These are phyloP conservation scores for Lordiphosa fenestrarum DNA, from an alignment of 2,888 invertebrate species.

Conservation along the genomic window DNA sequence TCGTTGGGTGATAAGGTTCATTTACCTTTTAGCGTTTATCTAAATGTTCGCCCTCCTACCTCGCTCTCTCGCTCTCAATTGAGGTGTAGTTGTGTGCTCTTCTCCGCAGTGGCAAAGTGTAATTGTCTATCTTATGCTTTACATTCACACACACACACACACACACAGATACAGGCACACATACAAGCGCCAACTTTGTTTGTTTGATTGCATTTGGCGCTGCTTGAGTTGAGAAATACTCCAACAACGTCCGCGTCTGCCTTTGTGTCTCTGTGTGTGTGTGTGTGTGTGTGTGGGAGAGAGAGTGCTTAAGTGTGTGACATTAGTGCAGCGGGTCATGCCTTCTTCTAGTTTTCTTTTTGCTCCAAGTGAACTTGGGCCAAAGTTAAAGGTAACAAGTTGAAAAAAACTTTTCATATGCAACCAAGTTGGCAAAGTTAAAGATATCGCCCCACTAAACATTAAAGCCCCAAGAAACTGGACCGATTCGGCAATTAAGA, in stretches of 20 bases:
- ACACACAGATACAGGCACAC: slow-evolving; percentile 1
- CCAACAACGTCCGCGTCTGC: slow-evolving; percentile 12
- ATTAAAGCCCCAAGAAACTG: too few species aligned
- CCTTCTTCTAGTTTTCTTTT: slow-evolving; percentile 13
- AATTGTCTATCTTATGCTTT: slow-evolving; percentile 68
- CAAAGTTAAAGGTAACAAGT: slow-evolving; percentile 8
- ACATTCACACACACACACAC: slow-evolving; percentile 29
- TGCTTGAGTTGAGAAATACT: slow-evolving; percentile 53
- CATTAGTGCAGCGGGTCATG: slow-evolving; percentile 61
- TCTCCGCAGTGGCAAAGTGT: slow-evolving; percentile 58
- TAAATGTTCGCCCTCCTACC: slow-evolving; percentile 45
- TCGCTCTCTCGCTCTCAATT: not conserved
- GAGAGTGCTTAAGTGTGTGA: slow-evolving; percentile 32
- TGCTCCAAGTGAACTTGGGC: slow-evolving; percentile 50
- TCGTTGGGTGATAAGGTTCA: slow-evolving; percentile 65
- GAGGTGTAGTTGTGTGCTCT: slow-evolving; percentile 26
- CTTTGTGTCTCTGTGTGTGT: slow-evolving; percentile 10
- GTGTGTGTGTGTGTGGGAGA: slow-evolving; percentile 7
- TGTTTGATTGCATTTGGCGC: slow-evolving; percentile 57
- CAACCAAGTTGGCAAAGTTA: too few species aligned
- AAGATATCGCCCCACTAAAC: too few species aligned
- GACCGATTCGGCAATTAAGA: too few species aligned
- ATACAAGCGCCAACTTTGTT: slow-evolving; percentile 44
- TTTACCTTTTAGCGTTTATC: slow-evolving; percentile 70
- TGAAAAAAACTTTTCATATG: slow-evolving; percentile 20